A percentile compares a stretch with the other conserved stretches of the same genome.
Evolutionary conservation across 2,113 vertebrate genomes (phyloP).

Genomic region (Platichthys stellatus): DNA sequence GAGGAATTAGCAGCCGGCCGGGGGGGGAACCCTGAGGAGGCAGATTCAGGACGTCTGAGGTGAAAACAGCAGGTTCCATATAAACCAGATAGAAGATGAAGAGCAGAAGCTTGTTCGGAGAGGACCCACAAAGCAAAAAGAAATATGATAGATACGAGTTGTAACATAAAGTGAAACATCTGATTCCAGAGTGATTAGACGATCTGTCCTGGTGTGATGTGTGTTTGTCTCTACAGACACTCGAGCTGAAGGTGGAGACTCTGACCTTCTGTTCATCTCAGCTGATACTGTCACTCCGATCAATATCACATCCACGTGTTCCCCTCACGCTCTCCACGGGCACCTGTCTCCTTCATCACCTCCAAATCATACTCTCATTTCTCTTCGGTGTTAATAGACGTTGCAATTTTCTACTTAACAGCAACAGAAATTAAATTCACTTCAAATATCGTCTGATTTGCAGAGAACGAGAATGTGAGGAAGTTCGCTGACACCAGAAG

Average conservation of each 20-base stretch:
- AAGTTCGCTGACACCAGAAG: no score
- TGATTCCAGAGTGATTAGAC: no score
- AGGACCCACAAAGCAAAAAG: no score
- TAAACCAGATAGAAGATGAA: no score
- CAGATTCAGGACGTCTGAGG: no score
- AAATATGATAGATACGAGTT: no score
- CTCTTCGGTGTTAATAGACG: not conserved
- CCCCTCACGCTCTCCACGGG: slow-evolving; percentile 57
- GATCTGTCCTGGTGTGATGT: not conserved
- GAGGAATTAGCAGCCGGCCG: no score
- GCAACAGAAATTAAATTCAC: not conserved
- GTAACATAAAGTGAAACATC: no score
- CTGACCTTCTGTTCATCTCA: slow-evolving; percentile 37
- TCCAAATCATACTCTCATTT: not conserved
- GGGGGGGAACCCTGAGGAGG: no score
- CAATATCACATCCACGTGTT: slow-evolving; percentile 42
- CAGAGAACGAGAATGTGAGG: not conserved
- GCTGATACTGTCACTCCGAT: slow-evolving; percentile 68
- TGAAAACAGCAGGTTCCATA: no score
- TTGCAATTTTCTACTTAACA: not conserved
- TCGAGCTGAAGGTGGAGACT: slow-evolving; percentile 20
- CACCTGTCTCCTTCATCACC: slow-evolving; percentile 28
- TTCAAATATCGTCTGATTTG: not conserved
- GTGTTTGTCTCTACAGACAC: not conserved
- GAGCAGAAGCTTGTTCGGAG: no score